Base-by-base conservation (phyloP, 2,888 invertebrate species). In the Chorisops tibialis region DNA sequence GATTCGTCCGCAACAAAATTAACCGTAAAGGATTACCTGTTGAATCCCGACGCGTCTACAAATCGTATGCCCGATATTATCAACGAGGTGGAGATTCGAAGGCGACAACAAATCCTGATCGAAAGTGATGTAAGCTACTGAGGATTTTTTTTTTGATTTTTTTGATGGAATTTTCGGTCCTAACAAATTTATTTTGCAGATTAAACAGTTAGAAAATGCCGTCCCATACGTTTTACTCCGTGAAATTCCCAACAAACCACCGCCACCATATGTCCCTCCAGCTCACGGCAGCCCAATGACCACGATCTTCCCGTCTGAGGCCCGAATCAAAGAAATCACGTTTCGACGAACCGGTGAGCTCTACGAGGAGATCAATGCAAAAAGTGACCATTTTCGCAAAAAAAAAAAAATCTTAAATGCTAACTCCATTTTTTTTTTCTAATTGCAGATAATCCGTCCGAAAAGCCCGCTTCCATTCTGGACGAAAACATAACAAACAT, bases 201-300 rank as follows among this genome's bases (percentile, higher is more conserved):
- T 85, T 61, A 84, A 84, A 70, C 81, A 82, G 70, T 76, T 85
- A 19, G 82, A 83, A 70, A 80, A 81, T 68, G 79, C 71, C 21
- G 70, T 71, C 39, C 73, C 74, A n/a, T 72, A 71, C 45, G 45
- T 84, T 80, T 72, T 78, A 78, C 68, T 86, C 80, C 72, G 87
- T 49, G 86, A 87, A 75, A 87, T 88, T 65, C 87, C 88, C 4
- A 87, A 88, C 72, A 88, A 88, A 71, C 87, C 88, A 9, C 88
- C 89, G 2, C 88, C 89, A 0, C 88, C 89, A 0, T 89, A 89
- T 74, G 86, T 85, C 1, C 87, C 87, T 6, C 87, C 87, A 1
- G 75, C 78, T 2, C 74, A 74, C 63, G 74, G 75, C 12, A 74
- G 73, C 65, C 75, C 74, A 7, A 74, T 74, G 73, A 75, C 74